phyloP scores from a whole-genome alignment of 2,113 vertebrate genomes.

The Ptilorrhoa leucosticta region DNA sequence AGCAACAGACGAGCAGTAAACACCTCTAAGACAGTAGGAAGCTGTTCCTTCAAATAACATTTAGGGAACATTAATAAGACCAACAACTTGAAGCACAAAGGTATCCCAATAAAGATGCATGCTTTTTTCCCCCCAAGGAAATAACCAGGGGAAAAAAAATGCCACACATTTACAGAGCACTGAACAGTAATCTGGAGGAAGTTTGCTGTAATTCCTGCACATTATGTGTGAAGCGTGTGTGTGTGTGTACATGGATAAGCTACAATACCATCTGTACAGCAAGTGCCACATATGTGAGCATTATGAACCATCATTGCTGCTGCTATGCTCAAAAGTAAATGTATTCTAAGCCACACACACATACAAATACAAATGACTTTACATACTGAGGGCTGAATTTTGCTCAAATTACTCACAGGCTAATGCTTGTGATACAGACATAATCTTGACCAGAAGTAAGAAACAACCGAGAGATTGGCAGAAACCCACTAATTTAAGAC shows the following conservation, averaged over 20 bases:
- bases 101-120: neutral
- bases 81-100: neutral
- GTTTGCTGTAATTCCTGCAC: slow-evolving; percentile 37
- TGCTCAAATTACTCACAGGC: neutral
- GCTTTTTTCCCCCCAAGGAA: neutral
- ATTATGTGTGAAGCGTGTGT: neutral
- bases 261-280: slow-evolving; percentile 52
- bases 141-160: neutral
- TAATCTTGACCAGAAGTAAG: neutral
- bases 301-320: slow-evolving; percentile 20
- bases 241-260: slow-evolving; percentile 32
- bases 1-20: neutral
- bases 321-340: slow-evolving; percentile 13
- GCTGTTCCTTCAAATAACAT: slow-evolving; percentile 22
- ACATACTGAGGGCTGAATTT: neutral
- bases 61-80: neutral
- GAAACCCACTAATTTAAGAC: neutral
- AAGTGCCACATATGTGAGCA: slow-evolving; percentile 46
- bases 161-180: neutral
- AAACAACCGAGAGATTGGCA: neutral
- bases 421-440: neutral
- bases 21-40: neutral
- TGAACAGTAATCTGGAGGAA: neutral
- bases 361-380: slow-evolving; percentile 17
- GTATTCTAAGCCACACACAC: slow-evolving; percentile 12